Evolutionary conservation across 2,888 invertebrate genomes (phyloP), one percentile per base, ranked within the genome.

Genomic region (Nemoura dubitans): DNA sequence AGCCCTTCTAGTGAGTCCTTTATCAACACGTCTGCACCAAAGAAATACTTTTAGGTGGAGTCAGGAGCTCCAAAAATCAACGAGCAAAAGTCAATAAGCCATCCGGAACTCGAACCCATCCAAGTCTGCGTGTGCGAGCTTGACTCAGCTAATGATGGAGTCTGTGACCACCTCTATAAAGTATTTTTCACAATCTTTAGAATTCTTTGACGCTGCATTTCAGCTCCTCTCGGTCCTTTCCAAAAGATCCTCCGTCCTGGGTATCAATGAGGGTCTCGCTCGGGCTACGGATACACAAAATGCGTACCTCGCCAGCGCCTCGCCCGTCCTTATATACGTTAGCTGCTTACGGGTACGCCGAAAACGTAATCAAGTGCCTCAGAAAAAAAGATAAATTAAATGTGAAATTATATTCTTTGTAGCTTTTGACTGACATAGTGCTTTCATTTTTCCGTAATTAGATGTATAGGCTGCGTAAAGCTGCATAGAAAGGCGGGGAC

Each of bases 1-100:
- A 78, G 28, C 78, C 26, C 78, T 59, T 59, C 59, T 59, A 10
- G 59, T 59, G 59, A 59, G 59, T 59, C 59, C 59, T 59, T 59
- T 59, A 59, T 59, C 59, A 59, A 59, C 59, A 59, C 59, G 59
- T 59, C 59, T 59, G 59, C 59, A 59, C 59, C 59, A 59, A 59
- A 59, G 59, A 59, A 59, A 59, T 59, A 59, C 59, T 59, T 59
- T 14, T 59, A 16, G 59, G 59, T 59, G 59, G 59, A 59, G 3
- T 59, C 59, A 59, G 59, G 59, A 59, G 59, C 6, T n/a, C n/a
- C 59, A 59, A 59, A 59, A 59, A 59, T 59, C 59, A 59, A 21
- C 59, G 59, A 59, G 59, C 59, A 59, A 59, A 59, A 59, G 59
- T 59, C 59, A 59, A 59, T 59, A 59, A 59, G 59, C 59, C 59